Evolutionary conservation across 2,113 vertebrate species (phyloP).

Genomic region (Phocoena phocoena): DNA sequence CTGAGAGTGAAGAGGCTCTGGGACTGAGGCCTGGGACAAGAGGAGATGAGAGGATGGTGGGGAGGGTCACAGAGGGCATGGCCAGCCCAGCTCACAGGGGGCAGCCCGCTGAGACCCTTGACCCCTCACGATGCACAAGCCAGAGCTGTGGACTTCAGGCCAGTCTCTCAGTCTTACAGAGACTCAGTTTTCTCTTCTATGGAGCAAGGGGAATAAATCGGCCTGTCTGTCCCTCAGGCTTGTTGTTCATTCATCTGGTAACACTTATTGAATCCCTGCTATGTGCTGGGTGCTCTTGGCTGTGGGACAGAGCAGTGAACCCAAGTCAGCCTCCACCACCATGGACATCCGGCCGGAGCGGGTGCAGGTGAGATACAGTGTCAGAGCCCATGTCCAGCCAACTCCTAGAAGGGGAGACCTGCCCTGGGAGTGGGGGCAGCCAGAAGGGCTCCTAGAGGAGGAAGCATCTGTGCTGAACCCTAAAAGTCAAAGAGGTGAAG

Average conservation of each 20-base stretch:
- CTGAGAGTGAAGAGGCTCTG: not conserved
- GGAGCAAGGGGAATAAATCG: fast-evolving
- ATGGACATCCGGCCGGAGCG: not conserved
- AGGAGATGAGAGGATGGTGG: no score
- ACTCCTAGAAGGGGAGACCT: not conserved
- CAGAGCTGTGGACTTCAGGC: not conserved
- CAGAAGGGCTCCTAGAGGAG: not conserved
- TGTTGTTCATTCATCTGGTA: no score
- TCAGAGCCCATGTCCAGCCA: not conserved
- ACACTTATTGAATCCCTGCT: not conserved
- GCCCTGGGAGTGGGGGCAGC: not conserved
- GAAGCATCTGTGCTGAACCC: not conserved
- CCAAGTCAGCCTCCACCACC: not conserved
- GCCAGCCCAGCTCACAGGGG: not conserved
- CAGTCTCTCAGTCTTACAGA: not conserved
- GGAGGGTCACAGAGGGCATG: not conserved
- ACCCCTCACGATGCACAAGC: not conserved
- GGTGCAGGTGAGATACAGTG: fast-evolving
- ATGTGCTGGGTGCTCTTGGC: fast-evolving
- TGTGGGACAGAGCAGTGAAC: no score
- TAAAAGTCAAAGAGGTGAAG: not conserved
- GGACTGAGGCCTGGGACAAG: not conserved
- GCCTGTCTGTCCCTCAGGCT: fast-evolving
- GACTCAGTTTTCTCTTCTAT: not conserved
- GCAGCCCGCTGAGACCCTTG: not conserved